Base-by-base conservation (phyloP, 2,888 invertebrate species). In the Cheilosia urbana region DNA sequence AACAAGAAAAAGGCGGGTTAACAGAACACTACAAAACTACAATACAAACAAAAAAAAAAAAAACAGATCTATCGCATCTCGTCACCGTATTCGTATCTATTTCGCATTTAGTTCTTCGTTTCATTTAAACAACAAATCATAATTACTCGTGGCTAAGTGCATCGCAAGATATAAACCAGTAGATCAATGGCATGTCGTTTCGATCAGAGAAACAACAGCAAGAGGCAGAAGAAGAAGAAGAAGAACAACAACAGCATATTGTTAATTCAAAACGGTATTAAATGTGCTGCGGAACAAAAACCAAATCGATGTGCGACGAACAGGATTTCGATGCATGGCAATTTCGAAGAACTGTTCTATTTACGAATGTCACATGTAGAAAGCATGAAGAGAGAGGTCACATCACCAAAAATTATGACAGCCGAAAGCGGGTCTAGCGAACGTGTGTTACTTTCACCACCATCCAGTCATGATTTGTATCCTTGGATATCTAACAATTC, bases 121-220 rank as follows among this genome's bases (percentile, higher is more conserved):
- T 24, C 57, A 72, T 63, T 71, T 63, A 55, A 71, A 55, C 53
- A 71, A 63, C 62, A 71, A 78, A 53, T 73, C 62, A 51, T 57
- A 73, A 65, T 84, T 75, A 75, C 55, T 55, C 2, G 30, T n/a
- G 51, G 55, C 65, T 83, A 51, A 71, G 80, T 65, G 53, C 55
- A 80, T 69, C 69, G 55, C 73, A 79, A 85, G 82, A 89, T 88
- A 88, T 88, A 88, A 89, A 89, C 88, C 89, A 89, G 88, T 89
- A 87, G 89, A 89, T 89, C 89, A 89, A 88, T 88, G 88, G 88
- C 19, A 60, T 60, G 17, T 58, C 69, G 55, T 53, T 37, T 68
- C 63, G 47, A 75, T 40, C 53, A 37, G 37, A 37, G 77, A 73
- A 60, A 17, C 58, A 49, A 47, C 47, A 76, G 42, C 49, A 24